These are phyloP conservation scores for Chrysolina americana DNA, from an alignment of 2,888 invertebrate species.

Conservation along the genomic window DNA sequence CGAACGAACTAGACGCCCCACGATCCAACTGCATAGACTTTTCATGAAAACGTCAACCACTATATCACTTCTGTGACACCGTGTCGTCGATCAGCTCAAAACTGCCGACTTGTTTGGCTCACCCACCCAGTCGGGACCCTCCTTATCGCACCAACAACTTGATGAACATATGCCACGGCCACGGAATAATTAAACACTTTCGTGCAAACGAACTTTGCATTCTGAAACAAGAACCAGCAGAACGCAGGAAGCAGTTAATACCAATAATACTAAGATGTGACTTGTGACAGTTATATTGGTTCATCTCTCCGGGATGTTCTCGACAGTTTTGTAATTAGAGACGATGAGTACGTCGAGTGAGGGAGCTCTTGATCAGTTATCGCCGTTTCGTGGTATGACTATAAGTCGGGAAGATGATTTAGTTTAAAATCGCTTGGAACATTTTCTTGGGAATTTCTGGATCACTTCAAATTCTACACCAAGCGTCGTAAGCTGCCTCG, in stretches of 20 bases:
- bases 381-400: conserved; percentile 32
- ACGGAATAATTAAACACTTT: conserved; percentile 31
- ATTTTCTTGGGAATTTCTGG: neutral
- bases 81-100: neutral
- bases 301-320: conserved; percentile 58
- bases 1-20: neutral
- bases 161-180: conserved; percentile 30
- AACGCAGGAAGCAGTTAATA: conserved; percentile 39
- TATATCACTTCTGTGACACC: neutral
- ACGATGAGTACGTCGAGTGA: conserved; percentile 51
- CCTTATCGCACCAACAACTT: conserved; percentile 16
- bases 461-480: no score
- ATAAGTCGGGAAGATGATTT: conserved; percentile 20
- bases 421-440: neutral
- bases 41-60: neutral
- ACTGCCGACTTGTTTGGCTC: neutral
- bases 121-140: neutral
- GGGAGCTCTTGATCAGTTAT: conserved; percentile 57
- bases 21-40: neutral
- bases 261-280: conserved; percentile 61
- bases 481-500: no score
- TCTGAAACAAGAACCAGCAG: conserved; percentile 26
- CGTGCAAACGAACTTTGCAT: conserved; percentile 29
- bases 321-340: conserved; percentile 64
- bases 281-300: conserved; percentile 64